Conservation (phyloP, 2,888 invertebrate genomes). For the Caenorhabditis doughertyi region DNA sequence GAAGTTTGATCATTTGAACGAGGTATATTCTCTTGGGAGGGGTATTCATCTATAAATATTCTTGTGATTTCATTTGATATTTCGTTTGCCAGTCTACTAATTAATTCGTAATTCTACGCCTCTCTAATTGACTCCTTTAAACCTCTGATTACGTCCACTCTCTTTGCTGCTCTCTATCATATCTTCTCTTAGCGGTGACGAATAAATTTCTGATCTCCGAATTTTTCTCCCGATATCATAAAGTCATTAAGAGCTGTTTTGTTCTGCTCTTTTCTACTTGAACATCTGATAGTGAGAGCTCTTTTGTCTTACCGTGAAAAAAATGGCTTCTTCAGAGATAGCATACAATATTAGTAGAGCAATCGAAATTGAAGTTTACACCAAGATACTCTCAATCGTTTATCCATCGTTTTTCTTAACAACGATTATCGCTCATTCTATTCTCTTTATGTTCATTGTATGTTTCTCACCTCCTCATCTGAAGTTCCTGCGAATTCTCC, state of each 20-base stretch:
- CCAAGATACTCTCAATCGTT: background rate
- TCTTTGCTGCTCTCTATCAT: background rate
- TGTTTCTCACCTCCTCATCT: slow-evolving; percentile 18
- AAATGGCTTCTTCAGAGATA: background rate
- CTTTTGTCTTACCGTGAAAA: too few relatives aligned
- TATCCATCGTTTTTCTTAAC: slow-evolving; percentile 16
- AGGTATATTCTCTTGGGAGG: background rate
- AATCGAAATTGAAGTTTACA: slow-evolving; percentile 16
- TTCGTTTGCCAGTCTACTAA: background rate
- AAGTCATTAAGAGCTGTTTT: background rate
- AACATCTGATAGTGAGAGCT: background rate
- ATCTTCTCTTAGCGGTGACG: background rate
- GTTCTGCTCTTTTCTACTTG: background rate
- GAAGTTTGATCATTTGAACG: background rate
- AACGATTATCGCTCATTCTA: background rate
- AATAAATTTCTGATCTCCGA: slow-evolving; percentile 14
- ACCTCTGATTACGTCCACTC: background rate
- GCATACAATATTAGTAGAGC: too few relatives aligned
- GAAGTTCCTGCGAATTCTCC: slow-evolving; percentile 12
- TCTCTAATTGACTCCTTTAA: background rate
- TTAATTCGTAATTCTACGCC: background rate
- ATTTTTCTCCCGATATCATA: background rate
- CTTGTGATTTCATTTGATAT: slow-evolving; percentile 5
- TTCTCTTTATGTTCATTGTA: slow-evolving; percentile 6
- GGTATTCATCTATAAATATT: background rate